Evolutionary conservation across 1,140 invertebrate genomes (phyloP).

Genomic region (Sarcophaga peregrina): DNA sequence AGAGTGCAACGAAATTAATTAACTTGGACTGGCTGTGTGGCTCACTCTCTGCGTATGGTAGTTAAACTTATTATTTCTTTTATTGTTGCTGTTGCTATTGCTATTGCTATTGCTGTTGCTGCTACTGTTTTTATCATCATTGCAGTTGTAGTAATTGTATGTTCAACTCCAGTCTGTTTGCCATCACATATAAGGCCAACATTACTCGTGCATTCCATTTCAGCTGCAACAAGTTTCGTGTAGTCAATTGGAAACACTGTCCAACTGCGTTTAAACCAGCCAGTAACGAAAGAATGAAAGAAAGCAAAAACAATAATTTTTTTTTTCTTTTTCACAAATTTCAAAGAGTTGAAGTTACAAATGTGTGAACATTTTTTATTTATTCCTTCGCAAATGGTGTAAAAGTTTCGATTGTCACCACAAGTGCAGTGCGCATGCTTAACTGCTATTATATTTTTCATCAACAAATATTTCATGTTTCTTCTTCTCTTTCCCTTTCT

Average conservation of each 20-base stretch:
- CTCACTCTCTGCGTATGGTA: no score
- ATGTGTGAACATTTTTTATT: conserved; percentile 20
- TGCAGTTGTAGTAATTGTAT: no score
- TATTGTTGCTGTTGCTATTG: no score
- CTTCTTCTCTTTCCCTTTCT: neutral
- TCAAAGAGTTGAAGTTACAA: neutral
- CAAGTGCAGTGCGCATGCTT: neutral
- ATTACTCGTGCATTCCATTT: neutral
- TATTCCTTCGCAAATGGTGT: neutral
- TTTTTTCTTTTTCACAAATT: no score
- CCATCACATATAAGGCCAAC: neutral
- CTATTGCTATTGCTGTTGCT: no score
- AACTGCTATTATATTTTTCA: neutral
- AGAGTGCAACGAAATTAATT: neutral
- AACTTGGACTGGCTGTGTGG: no score
- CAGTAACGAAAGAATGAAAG: no score
- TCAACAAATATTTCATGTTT: neutral
- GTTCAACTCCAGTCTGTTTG: no score
- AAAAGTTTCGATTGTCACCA: neutral
- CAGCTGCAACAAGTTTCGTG: neutral
- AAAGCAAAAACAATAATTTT: no score
- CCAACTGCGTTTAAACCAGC: neutral
- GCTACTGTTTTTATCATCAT: no score
- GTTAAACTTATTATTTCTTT: no score
- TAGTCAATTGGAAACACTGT: no score